Base-by-base conservation (phyloP, 2,113 vertebrate genomes). In the Dromiciops gliroides region DNA sequence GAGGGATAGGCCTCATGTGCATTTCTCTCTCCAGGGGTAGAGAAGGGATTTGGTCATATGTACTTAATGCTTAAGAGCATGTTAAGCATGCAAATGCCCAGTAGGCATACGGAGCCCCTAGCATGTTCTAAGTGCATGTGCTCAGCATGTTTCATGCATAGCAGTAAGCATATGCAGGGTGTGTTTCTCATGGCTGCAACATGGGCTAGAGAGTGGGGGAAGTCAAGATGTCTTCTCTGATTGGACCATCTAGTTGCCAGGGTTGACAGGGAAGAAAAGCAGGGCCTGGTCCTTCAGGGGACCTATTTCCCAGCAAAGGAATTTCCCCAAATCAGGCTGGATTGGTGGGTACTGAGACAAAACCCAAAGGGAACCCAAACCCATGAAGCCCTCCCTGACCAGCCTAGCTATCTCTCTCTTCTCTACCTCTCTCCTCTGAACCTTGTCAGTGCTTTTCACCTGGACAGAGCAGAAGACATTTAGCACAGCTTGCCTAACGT, bases 11-110 rank as follows among this genome's bases (percentile, higher is more conserved):
- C 3, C 50, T 93, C 50, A 90, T 37, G 31, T 16, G 23, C 24
- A 24, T 44, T 89, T 48, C 94, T 92, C 49, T 14, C 60, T 91
- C 50, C 56, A 44, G 23, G 28, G 83, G 5, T 6, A 49, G 44
- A 52, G 37, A 0, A 49, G 26, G 60, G 49, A 0, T 26, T 0
- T 90, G 28, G 22, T 48, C 22, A 12, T n/a, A 3, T 0, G 11
- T 44, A 37, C 10, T 52, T 16, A 31, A 90, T n/a, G 9, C 22
- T 50, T 31, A 24, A 44, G 37, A 8, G 31, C 23, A 37, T 50
- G 28, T 11, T 49, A 50, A n/a, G 23, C 50, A 22, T 3, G 3
- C 0, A 10, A 51, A 7, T 22, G 12, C 51, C 89, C 31, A 75
- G 49, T 16, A 37, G 53, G 48, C 5, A 0, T 10, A 89, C 6